A percentile compares a stretch with the other conserved stretches of the same genome.
Evolutionary conservation across 37 sponge, comb jelly and placozoan species (phyloP).

Genomic region (Chondrosia reniformis): DNA sequence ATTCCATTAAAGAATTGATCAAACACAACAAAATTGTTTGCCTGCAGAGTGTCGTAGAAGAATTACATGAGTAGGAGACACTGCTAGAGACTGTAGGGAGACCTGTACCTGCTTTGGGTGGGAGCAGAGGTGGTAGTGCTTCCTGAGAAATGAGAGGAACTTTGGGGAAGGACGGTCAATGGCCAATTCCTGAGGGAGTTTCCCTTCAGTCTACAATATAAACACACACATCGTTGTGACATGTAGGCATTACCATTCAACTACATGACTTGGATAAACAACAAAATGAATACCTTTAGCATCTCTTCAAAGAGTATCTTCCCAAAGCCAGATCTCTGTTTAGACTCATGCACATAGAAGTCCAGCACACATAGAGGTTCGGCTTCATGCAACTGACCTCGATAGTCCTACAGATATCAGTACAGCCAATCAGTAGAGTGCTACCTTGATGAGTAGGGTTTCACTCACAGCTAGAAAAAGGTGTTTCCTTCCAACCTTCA

Average conservation of each 20-base stretch:
- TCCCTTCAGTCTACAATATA: slow-evolving; percentile 59
- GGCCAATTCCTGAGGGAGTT: slow-evolving; percentile 63
- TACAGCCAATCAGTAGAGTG: not conserved
- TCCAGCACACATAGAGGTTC: slow-evolving; percentile 88
- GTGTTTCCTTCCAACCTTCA: slow-evolving; percentile 79
- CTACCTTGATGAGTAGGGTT: not conserved
- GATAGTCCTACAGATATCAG: slow-evolving; percentile 46
- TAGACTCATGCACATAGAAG: slow-evolving; percentile 92
- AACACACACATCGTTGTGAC: not conserved
- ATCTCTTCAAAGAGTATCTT: slow-evolving; percentile 82
- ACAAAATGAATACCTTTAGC: slow-evolving; percentile 49
- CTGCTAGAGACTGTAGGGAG: not conserved
- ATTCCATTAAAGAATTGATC: slow-evolving; percentile 74
- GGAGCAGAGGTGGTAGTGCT: slow-evolving; percentile 69
- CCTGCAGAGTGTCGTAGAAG: slow-evolving; percentile 55
- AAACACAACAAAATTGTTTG: slow-evolving; percentile 90
- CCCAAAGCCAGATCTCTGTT: slow-evolving; percentile 86
- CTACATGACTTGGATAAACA: not conserved
- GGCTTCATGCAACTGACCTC: slow-evolving; percentile 59
- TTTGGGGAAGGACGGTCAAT: slow-evolving; percentile 94
- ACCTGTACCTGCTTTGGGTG: slow-evolving; percentile 64
- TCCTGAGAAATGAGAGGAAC: slow-evolving; percentile 76
- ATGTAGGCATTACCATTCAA: not conserved
- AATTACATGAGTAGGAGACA: not conserved
- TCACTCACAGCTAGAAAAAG: slow-evolving; percentile 75